Conservation (phyloP, 1,140 invertebrate genomes). For the Rhopalosiphum padi region DNA sequence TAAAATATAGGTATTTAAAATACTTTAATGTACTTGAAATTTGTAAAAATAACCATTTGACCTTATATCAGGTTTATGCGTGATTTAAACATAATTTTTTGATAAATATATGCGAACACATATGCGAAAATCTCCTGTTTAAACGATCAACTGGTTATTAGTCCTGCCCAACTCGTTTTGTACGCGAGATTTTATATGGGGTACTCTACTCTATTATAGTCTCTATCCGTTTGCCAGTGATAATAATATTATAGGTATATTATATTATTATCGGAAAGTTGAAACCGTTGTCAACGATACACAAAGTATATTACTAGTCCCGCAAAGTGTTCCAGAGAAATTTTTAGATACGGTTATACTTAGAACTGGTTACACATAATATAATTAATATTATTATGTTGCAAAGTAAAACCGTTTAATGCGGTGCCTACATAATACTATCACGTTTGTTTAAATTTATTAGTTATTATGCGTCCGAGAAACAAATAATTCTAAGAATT, state of each 20-base stretch:
- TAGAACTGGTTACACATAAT: constrained; percentile 1
- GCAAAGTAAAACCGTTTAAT: not conserved
- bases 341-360: constrained; percentile 1
- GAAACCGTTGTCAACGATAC: not conserved
- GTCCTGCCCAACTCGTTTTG: not conserved
- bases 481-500: not conserved
- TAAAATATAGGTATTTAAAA: constrained; percentile 9
- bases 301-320: not conserved
- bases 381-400: not conserved
- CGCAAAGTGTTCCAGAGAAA: not conserved
- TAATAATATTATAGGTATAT: not conserved
- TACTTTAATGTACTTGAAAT: constrained; percentile 10
- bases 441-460: not conserved
- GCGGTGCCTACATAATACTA: not conserved
- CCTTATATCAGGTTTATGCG: not conserved
- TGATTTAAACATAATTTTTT: not conserved
- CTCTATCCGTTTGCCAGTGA: not conserved
- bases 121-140: not conserved
- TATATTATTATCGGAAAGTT: not conserved
- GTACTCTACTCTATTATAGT: not conserved
- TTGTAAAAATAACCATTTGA: not conserved
- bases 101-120: not conserved
- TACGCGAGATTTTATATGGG: not conserved
- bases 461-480: not conserved
- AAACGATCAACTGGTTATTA: constrained; percentile 31